phyloP scores from a whole-genome alignment of 1,140 invertebrate species.

The Nephila pilipes region DNA sequence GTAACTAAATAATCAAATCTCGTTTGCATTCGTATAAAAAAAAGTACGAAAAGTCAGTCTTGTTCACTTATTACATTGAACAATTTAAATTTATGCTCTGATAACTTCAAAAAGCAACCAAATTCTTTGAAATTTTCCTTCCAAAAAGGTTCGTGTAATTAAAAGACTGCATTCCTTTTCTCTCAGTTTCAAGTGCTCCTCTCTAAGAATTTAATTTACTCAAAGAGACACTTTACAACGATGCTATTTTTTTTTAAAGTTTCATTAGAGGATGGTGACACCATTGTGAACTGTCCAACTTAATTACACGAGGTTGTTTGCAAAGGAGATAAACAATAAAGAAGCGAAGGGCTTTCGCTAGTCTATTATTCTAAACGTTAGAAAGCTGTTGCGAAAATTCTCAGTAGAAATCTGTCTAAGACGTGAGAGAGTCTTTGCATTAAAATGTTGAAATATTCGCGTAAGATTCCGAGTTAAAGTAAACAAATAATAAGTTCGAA shows the following conservation, averaged over 20 bases:
- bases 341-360: background rate
- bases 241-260: background rate
- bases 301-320: constrained; percentile 22
- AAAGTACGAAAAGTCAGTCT: background rate
- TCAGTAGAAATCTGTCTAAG: background rate
- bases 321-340: constrained; percentile 28
- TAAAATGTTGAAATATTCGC: too few relatives aligned
- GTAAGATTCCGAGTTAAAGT: too few relatives aligned
- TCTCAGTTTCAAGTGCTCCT: background rate
- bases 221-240: constrained; percentile 14
- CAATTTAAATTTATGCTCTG: background rate
- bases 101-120: background rate
- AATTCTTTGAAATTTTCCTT: background rate
- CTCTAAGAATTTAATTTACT: constrained; percentile 27
- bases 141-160: constrained; percentile 8
- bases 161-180: constrained; percentile 15
- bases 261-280: constrained; percentile 11
- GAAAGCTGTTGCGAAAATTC: background rate
- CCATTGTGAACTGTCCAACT: constrained; percentile 21
- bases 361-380: constrained; percentile 10
- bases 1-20: too few relatives aligned
- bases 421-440: too few relatives aligned
- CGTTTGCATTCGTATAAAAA: background rate
- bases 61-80: background rate
- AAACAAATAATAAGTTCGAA: too few relatives aligned